These are phyloP conservation scores for Platycheirus rosarum DNA, from an alignment of 2,888 invertebrate genomes.

Conservation along the genomic window DNA sequence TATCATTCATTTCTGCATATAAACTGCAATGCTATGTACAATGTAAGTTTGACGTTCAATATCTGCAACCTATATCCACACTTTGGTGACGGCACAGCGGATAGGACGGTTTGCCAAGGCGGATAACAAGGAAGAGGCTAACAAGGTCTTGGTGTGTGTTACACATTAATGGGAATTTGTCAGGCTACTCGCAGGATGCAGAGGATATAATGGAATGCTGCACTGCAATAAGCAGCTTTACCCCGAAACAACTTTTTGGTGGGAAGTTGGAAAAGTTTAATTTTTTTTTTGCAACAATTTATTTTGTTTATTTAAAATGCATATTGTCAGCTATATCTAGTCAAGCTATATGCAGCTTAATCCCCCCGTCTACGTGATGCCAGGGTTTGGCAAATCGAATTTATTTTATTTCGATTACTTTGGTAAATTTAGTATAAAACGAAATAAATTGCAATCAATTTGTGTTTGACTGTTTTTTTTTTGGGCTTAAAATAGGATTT, in stretches of 20 bases:
- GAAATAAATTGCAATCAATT: constrained; percentile 66
- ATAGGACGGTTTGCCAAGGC: neutral
- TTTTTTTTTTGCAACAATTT: neutral
- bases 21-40: constrained; percentile 5
- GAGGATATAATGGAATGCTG: neutral
- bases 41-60: constrained; percentile 10
- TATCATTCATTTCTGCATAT: constrained; percentile 50
- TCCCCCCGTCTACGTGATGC: constrained; percentile 27
- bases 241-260: neutral
- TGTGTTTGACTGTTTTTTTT: constrained; percentile 41
- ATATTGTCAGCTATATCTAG: constrained; percentile 38
- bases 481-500: constrained; percentile 18
- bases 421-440: constrained; percentile 67
- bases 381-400: constrained; percentile 56
- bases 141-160: constrained; percentile 40
- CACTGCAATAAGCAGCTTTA: constrained; percentile 26
- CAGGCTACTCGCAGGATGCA: constrained; percentile 25
- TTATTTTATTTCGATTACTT: constrained; percentile 69
- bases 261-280: constrained; percentile 16
- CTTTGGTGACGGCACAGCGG: constrained; percentile 18
- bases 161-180: constrained; percentile 60
- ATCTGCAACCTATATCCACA: constrained; percentile 5
- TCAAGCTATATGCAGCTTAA: constrained; percentile 11
- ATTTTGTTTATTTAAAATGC: constrained; percentile 14
- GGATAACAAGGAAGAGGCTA: neutral